Base-by-base conservation (phyloP, 2,888 invertebrate species). In the Lysandra bellargus region DNA sequence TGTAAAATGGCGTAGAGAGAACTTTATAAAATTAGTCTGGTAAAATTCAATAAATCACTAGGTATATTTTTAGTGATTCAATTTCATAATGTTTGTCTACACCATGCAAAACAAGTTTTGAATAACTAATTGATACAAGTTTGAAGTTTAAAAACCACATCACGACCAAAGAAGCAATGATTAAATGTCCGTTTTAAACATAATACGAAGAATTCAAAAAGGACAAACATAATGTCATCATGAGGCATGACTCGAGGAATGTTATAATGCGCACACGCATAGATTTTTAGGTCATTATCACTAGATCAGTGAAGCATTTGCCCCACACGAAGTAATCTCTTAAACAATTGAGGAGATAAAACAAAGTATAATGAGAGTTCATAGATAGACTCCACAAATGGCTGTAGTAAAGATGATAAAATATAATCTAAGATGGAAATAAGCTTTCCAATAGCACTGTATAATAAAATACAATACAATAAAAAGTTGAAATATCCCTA, bases 321-420 rank as follows among this genome's bases (percentile, higher is more conserved):
- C 93, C 94, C 93, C 94, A 94, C 94, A 94, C 94, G 94, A 89
- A 82, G 92, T 82, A 88, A 88, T 89, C 91, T 90, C 88, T 86
- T 84, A 84, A 86, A 85, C 88, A 90, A 92, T 93, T 92, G 91
- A 92, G 89, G 88, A 87, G 82, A 73, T 82, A 82, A 91, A 69
- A 33, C 14, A 33, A 37, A 6, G 37, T 69, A 69, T 14, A 30
- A 30, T 33, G 14, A 69, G 33, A 33, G 4, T 14, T 69, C 4
- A 4, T 37, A 14, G 17, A 69, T 69, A 37, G 69, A 5, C 14
- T 5, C 33, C 30, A 3, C 69, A 4, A 57, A 57, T 57, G 17
- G 17, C 17, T 33, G 14, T 69, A 69, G 33, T 69, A 69, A 37
- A 69, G 33, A 69, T 37, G 33, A 69, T 37, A 33, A 69, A 69